Conservation (phyloP, 2,888 invertebrate species). For the Tinea pellionella region DNA sequence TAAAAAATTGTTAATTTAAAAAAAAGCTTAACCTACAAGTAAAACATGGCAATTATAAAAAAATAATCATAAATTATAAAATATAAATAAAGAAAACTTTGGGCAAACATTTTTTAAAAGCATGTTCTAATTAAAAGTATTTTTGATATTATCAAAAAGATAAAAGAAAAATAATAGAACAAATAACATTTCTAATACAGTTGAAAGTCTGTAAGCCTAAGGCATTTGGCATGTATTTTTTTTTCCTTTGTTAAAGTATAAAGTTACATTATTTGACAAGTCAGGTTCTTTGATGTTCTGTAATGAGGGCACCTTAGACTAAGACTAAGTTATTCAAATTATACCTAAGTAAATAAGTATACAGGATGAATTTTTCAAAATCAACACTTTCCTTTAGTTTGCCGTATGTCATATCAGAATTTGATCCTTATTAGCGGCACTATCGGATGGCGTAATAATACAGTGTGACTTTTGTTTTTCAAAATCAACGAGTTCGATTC, state of each 20-base stretch:
- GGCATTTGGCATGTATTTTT: not conserved
- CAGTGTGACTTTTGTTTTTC: too few species aligned
- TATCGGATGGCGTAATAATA: too few species aligned
- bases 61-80: not conserved
- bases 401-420: too few species aligned
- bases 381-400: too few species aligned
- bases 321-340: not conserved
- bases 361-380: too few species aligned
- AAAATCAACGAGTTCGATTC: too few species aligned
- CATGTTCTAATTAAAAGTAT: not conserved
- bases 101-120: not conserved
- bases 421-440: too few species aligned
- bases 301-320: not conserved
- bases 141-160: not conserved
- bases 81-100: not conserved
- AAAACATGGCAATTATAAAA: not conserved
- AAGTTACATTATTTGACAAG: constrained; percentile 9
- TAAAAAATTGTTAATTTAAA: too few species aligned
- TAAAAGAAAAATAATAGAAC: not conserved
- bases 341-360: not conserved
- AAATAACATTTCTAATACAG: not conserved
- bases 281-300: constrained; percentile 2
- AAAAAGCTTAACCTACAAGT: not conserved
- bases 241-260: not conserved
- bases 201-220: not conserved